These are phyloP conservation scores for Alosa alosa DNA, from an alignment of 2,113 vertebrate genomes.

Conservation along the genomic window DNA sequence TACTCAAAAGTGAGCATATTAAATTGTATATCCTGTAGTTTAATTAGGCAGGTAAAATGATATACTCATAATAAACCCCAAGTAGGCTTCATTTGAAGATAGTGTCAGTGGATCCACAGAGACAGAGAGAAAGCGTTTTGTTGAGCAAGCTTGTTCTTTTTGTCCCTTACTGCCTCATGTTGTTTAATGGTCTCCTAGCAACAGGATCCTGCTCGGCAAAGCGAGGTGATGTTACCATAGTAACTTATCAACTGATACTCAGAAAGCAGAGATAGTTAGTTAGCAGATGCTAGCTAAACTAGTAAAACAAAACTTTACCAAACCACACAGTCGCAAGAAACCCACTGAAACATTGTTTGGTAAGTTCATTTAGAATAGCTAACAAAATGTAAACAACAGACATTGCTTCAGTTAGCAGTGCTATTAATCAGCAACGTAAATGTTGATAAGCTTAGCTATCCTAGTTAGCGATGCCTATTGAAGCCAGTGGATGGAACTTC, in stretches of 20 bases:
- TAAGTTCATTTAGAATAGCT: not conserved
- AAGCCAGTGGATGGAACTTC: no score
- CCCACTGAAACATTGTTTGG: not conserved
- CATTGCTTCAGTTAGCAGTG: not conserved
- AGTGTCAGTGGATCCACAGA: not conserved
- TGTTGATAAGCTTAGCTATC: not conserved
- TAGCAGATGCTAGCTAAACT: not conserved
- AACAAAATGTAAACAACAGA: not conserved
- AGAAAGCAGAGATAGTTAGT: not conserved
- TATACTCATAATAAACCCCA: not conserved
- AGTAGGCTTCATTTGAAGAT: not conserved
- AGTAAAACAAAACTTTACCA: not conserved
- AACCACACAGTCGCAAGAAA: not conserved
- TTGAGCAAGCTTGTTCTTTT: slow-evolving; percentile 18
- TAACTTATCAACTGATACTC: slow-evolving; percentile 16
- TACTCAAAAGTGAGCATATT: slow-evolving; percentile 49
- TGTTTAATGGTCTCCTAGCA: slow-evolving; percentile 47
- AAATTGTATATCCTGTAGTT: slow-evolving; percentile 5
- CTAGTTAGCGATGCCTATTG: not conserved
- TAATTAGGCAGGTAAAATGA: slow-evolving; percentile 4
- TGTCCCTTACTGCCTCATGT: slow-evolving; percentile 35
- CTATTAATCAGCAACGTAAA: not conserved
- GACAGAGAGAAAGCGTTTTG: not conserved
- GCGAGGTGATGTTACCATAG: slow-evolving; percentile 40
- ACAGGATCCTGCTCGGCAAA: slow-evolving; percentile 7